Conservation (phyloP, 2,888 invertebrate genomes). For the Anthrax anthrax region DNA sequence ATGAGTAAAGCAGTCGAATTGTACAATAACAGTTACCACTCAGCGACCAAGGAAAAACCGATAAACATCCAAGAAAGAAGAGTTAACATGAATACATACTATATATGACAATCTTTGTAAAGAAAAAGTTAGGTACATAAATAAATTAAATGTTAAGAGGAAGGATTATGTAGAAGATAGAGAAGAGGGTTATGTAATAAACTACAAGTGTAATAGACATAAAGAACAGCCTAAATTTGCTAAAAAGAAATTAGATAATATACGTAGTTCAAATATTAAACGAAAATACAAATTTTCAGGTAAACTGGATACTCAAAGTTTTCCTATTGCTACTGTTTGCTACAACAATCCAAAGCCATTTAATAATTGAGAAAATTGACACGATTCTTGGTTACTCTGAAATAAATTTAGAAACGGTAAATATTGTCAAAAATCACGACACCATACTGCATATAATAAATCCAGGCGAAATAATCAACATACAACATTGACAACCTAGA, state of each 20-base stretch:
- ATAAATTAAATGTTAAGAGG: not conserved
- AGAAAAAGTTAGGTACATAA: not conserved
- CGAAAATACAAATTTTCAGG: not conserved
- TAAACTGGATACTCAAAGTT: not conserved
- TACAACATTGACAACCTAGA: too few relatives aligned
- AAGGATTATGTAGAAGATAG: not conserved
- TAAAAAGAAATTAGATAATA: not conserved
- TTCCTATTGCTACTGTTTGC: not conserved
- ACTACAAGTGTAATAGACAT: not conserved
- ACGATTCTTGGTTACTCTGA: not conserved
- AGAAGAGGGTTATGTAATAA: not conserved
- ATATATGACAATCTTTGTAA: not conserved
- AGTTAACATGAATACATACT: not conserved
- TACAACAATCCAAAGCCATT: not conserved
- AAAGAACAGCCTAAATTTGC: slow-evolving; percentile 1
- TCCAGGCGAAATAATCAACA: too few relatives aligned
- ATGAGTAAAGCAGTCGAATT: slow-evolving; percentile 4
- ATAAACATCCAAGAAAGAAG: not conserved
- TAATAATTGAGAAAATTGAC: not conserved
- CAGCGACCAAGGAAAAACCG: not conserved
- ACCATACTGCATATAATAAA: slow-evolving; percentile 1
- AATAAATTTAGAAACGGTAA: not conserved
- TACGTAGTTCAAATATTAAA: not conserved
- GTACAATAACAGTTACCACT: slow-evolving; percentile 6
- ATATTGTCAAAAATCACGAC: not conserved